Conservation (phyloP, 1,140 invertebrate genomes). For the Meloidogyne hapla region DNA sequence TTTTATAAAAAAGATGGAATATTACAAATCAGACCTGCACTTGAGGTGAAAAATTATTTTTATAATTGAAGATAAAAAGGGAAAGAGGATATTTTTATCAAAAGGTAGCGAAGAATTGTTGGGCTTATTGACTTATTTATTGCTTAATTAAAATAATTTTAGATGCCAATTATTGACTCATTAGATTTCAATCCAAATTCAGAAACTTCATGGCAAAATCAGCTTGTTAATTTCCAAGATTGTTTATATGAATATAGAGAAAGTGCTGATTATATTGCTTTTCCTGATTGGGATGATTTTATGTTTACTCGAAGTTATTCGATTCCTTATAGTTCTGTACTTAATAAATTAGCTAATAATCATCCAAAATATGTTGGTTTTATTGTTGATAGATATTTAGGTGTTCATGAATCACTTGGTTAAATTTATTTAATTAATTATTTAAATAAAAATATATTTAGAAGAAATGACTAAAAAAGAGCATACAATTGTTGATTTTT, state of each 20-base stretch:
- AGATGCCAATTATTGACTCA: slow-evolving; percentile 18
- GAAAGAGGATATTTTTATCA: not conserved
- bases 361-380: slow-evolving; percentile 10
- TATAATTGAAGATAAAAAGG: not conserved
- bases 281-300: slow-evolving; percentile 41
- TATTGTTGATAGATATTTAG: slow-evolving; percentile 7
- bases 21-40: slow-evolving; percentile 19
- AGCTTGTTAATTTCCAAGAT: slow-evolving; percentile 32
- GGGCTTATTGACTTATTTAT: too few species aligned
- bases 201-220: slow-evolving; percentile 35
- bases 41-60: not conserved
- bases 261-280: slow-evolving; percentile 35
- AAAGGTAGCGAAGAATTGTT: too few species aligned
- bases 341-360: slow-evolving; percentile 9
- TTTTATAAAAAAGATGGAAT: slow-evolving; percentile 21
- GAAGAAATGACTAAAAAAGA: slow-evolving; percentile 23
- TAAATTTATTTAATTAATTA: not conserved
- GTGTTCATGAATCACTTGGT: slow-evolving; percentile 11
- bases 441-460: not conserved
- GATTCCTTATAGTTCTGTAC: not conserved
- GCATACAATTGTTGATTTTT: slow-evolving; percentile 18
- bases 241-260: slow-evolving; percentile 38
- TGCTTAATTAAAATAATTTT: too few species aligned
- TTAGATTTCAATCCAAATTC: slow-evolving; percentile 36
- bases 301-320: slow-evolving; percentile 31